Evolutionary conservation across 2,113 vertebrate genomes (phyloP).

Genomic region (Corythoichthys intestinalis): DNA sequence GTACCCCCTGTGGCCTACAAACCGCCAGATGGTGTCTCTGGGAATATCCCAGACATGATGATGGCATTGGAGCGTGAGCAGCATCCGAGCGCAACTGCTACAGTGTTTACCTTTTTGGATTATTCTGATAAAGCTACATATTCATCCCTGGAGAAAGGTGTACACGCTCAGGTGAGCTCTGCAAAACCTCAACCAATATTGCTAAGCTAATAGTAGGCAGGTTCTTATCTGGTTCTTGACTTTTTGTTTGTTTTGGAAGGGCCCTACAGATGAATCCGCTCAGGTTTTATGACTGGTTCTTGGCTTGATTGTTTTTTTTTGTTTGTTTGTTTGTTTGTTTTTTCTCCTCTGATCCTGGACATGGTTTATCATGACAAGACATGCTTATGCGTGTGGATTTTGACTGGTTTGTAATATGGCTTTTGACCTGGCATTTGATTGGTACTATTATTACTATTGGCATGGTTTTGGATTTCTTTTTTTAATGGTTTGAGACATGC

Average conservation of each 20-base stretch:
- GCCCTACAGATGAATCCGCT: no score
- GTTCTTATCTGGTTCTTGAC: background rate
- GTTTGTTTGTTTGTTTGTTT: no score
- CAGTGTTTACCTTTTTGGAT: conserved; percentile 10
- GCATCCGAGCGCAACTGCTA: background rate
- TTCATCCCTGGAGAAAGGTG: background rate
- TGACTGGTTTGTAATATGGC: background rate
- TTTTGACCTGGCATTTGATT: background rate
- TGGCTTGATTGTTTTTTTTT: background rate
- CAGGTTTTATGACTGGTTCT: background rate
- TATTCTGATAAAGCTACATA: conserved; percentile 16
- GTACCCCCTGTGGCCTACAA: conserved; percentile 32
- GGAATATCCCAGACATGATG: background rate
- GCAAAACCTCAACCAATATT: background rate
- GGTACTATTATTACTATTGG: no score
- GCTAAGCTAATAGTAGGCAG: background rate
- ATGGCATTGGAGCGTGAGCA: background rate
- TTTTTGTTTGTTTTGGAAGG: no score
- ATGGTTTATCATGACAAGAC: background rate
- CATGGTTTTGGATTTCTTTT: background rate
- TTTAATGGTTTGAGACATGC: background rate
- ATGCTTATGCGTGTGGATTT: background rate
- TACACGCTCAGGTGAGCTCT: conserved; percentile 2
- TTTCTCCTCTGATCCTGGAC: background rate
- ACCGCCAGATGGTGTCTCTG: background rate